These are phyloP conservation scores for Arizona elegans DNA, from an alignment of 2,113 vertebrate species.

Conservation along the genomic window DNA sequence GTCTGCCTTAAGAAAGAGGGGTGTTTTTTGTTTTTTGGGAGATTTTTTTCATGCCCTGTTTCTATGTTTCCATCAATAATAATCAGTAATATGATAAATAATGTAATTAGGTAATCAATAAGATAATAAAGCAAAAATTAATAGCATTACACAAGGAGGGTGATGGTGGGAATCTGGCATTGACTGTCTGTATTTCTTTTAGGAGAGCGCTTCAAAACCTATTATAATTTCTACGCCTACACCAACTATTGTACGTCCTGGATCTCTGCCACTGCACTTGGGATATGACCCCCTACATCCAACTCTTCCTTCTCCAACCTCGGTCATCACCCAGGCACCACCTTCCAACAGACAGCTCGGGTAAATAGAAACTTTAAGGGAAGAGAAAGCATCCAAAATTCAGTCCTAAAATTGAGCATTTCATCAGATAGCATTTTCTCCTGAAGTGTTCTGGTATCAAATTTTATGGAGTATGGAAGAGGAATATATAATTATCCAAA, in stretches of 20 bases:
- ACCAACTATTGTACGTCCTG: conserved; percentile 91
- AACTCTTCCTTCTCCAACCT: conserved; percentile 94
- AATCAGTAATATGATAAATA: not conserved
- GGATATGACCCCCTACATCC: conserved; percentile 88
- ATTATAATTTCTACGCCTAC: conserved; percentile 84
- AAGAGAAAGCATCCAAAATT: not conserved
- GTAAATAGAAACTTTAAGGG: conserved; percentile 69
- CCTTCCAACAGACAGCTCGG: conserved; percentile 90
- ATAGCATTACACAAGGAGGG: not conserved
- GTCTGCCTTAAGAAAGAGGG: not conserved
- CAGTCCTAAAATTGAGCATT: too few species aligned
- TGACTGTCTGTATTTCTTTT: not conserved
- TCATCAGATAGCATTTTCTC: not conserved
- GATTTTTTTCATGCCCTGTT: not conserved
- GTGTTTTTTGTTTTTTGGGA: fast-evolving
- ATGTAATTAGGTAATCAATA: fast-evolving
- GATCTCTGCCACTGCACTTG: conserved; percentile 89
- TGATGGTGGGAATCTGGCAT: fast-evolving
- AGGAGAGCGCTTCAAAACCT: conserved; percentile 79
- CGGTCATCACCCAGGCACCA: conserved; percentile 94
- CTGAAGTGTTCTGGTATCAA: not conserved
- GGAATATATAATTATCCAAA: not conserved
- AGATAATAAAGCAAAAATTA: not conserved
- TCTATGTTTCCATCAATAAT: not conserved
- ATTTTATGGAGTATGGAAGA: not conserved